Base-by-base conservation (phyloP, 2,113 vertebrate genomes). In the Craseonycteris thonglongyai region DNA sequence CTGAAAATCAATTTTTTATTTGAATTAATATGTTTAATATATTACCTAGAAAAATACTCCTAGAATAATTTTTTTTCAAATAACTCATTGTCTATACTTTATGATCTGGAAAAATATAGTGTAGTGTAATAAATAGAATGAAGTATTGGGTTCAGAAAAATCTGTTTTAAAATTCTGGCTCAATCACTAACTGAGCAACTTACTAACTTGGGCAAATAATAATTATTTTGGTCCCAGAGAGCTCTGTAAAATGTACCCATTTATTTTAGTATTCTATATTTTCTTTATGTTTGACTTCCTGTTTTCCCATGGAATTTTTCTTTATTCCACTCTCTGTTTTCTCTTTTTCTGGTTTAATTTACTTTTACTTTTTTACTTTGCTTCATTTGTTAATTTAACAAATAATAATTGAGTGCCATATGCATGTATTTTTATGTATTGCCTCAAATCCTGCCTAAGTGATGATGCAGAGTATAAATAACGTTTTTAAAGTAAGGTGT, bases 331-430 rank as follows among this genome's bases (percentile, higher is more conserved):
- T 83, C 81, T 63, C 45, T 92, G 0, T n/a, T 84, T 79, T 66
- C n/a, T 49, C 49, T 93, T 6, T 7, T 95, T 88, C 42, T 90
- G 18, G 74, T 81, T 93, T 88, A 18, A 78, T 81, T 93, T 88
- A 18, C 22, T 47, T 83, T n/a, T 75, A 51, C 42, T 74, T 68
- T 40, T 63, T 51, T 61, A 71, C 28, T 56, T 54, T 78, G n/a
- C 35, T 80, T 74, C 42, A 49, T 85, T 58, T 83, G 42, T 93
- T 94, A 47, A 24, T 79, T 40, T 51, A 88, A 74, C 33, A 54
- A 51, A 24, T 42, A 66, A 42, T 61, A 75, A 47, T 19, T 69
- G 35, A 68, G 69, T 63, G 45, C 30, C 15, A 0, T 49, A 7
- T 83, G 11, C 78, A 13, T 82, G 5, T 42, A 12, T 80, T 86